These are phyloP conservation scores for Pseudobourletiella spinata DNA, from an alignment of 1,140 invertebrate genomes.

Conservation along the genomic window DNA sequence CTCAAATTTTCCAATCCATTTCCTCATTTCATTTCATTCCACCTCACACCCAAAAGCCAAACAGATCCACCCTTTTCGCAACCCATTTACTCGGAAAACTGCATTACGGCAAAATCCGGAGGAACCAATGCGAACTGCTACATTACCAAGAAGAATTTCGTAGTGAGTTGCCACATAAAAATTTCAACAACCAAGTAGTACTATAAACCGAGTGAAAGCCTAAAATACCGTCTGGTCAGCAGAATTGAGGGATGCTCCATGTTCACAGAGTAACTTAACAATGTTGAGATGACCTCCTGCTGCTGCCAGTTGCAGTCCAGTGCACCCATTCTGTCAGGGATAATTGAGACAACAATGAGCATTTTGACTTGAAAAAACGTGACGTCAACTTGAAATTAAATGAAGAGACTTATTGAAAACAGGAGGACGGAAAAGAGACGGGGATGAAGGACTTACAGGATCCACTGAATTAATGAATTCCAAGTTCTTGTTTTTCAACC, in stretches of 20 bases:
- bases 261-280: conserved; percentile 28
- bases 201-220: too few relatives aligned
- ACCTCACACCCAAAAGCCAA: too few relatives aligned
- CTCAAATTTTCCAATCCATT: too few relatives aligned
- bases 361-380: background rate
- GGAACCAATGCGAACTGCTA: too few relatives aligned
- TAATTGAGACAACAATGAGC: background rate
- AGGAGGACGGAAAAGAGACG: background rate
- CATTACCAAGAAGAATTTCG: too few relatives aligned
- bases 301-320: conserved; percentile 26
- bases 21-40: background rate
- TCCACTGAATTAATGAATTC: background rate
- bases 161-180: too few relatives aligned
- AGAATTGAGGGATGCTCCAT: conserved; percentile 31
- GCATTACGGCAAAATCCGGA: too few relatives aligned
- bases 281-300: conserved; percentile 33
- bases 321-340: conserved; percentile 32
- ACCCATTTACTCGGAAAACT: too few relatives aligned
- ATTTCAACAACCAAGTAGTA: too few relatives aligned
- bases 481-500: background rate
- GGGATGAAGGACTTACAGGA: background rate
- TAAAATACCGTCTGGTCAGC: conserved; percentile 33
- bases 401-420: background rate
- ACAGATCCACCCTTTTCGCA: too few relatives aligned
- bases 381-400: background rate